Conservation (phyloP, 2,888 invertebrate species). For the Drosophila eohydei region DNA sequence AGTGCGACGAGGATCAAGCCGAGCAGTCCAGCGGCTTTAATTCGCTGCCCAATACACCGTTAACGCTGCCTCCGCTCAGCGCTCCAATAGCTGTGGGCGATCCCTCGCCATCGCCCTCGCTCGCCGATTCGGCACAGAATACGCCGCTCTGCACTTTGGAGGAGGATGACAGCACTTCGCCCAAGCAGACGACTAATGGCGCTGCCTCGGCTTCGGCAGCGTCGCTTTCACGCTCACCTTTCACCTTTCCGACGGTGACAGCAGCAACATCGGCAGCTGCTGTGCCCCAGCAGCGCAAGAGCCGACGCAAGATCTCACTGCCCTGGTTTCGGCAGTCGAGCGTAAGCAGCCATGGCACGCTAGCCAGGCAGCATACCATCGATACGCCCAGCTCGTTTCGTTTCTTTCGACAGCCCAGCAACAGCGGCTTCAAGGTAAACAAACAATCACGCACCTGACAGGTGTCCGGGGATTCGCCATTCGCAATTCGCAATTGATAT, state of each 20-base stretch:
- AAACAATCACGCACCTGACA: constrained; percentile 7
- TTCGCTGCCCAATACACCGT: constrained; percentile 68
- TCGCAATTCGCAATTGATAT: constrained; percentile 2
- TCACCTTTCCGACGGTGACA: constrained; percentile 68
- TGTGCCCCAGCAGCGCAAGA: constrained; percentile 87
- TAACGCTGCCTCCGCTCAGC: constrained; percentile 56
- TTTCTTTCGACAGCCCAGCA: constrained; percentile 88
- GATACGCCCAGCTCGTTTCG: constrained; percentile 95
- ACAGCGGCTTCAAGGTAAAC: constrained; percentile 85
- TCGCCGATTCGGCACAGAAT: constrained; percentile 67
- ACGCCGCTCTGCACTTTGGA: constrained; percentile 69
- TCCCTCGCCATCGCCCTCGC: constrained; percentile 72
- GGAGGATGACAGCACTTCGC: constrained; percentile 68
- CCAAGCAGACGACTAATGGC: constrained; percentile 48
- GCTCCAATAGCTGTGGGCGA: constrained; percentile 69
- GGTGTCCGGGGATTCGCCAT: neutral
- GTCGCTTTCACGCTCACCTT: constrained; percentile 59
- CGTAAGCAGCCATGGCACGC: constrained; percentile 88
- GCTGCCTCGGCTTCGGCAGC: constrained; percentile 38
- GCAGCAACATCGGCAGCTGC: constrained; percentile 70
- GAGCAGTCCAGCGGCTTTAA: constrained; percentile 34
- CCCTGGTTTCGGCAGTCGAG: constrained; percentile 96
- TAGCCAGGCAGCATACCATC: constrained; percentile 95
- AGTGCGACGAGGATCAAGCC: constrained; percentile 37
- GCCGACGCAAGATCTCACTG: constrained; percentile 93